Conservation (phyloP, 2,888 invertebrate genomes). For the Drosophila yooni region DNA sequence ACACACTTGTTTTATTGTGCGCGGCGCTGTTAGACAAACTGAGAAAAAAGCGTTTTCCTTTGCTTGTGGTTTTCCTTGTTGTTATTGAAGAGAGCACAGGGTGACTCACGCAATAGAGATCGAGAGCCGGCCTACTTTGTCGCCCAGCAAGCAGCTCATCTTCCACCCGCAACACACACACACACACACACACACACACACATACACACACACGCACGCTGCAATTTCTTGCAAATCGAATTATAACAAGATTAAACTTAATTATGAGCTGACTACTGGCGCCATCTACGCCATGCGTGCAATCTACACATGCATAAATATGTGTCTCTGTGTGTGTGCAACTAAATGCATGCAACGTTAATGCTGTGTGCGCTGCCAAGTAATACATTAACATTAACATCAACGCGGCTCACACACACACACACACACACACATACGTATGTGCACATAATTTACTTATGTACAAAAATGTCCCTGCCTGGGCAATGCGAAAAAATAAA, state of each 20-base stretch:
- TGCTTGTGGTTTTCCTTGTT: not conserved
- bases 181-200: not conserved
- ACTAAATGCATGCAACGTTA: conserved; percentile 43
- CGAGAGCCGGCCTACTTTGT: not conserved
- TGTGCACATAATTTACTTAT: conserved; percentile 2
- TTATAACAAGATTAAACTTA: conserved; percentile 11
- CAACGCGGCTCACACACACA: conserved; percentile 1
- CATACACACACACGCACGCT: not conserved
- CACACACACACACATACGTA: not conserved
- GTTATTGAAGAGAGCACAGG: not conserved
- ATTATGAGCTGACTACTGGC: conserved; percentile 5
- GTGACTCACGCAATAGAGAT: not conserved
- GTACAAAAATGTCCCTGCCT: conserved; percentile 8
- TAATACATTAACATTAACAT: conserved; percentile 53
- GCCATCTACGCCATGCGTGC: conserved; percentile 13
- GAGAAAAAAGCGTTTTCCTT: not conserved
- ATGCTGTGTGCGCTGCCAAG: conserved; percentile 33
- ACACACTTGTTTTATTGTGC: not conserved
- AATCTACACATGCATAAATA: not conserved
- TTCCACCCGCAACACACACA: not conserved
- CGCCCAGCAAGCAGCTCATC: not conserved
- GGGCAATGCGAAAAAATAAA: conserved; percentile 13
- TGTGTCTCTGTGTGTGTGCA: not conserved
- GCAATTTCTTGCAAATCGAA: conserved; percentile 5
- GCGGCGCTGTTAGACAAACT: not conserved